These are phyloP conservation scores for Procambarus clarkii DNA, from an alignment of 1,140 invertebrate genomes.

Conservation along the genomic window DNA sequence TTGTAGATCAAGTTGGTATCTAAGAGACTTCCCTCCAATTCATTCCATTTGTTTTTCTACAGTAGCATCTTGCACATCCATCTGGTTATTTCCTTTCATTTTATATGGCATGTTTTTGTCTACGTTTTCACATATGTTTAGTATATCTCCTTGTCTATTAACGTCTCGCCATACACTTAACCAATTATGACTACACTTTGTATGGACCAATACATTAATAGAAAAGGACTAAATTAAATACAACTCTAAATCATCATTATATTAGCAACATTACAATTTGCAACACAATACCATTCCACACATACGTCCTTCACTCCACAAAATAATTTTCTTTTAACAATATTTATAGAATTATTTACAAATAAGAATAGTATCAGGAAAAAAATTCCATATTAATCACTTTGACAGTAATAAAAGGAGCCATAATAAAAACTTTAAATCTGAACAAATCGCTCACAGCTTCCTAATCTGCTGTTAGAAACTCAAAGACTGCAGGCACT, in stretches of 20 bases:
- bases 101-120: too few species aligned
- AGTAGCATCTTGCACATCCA: too few species aligned
- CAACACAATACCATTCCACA: conserved; percentile 50
- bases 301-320: conserved; percentile 46
- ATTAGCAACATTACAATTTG: conserved; percentile 55
- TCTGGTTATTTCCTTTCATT: too few species aligned
- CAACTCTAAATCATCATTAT: conserved; percentile 17
- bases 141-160: too few species aligned
- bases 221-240: conserved; percentile 17
- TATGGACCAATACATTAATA: too few species aligned
- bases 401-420: conserved; percentile 25
- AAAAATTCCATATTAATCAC: conserved; percentile 17
- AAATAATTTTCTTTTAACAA: conserved; percentile 67
- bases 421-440: background rate
- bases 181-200: too few species aligned
- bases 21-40: too few species aligned
- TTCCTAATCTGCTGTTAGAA: background rate
- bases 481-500: conserved; percentile 18
- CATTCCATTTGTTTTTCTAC: too few species aligned
- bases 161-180: too few species aligned
- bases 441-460: background rate
- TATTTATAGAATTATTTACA: conserved; percentile 67
- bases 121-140: too few species aligned
- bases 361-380: conserved; percentile 14
- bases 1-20: too few species aligned